Evolutionary conservation across 2,797 vertebrate species (phyloP).

Genomic region (Gymnodraco acuticeps): DNA sequence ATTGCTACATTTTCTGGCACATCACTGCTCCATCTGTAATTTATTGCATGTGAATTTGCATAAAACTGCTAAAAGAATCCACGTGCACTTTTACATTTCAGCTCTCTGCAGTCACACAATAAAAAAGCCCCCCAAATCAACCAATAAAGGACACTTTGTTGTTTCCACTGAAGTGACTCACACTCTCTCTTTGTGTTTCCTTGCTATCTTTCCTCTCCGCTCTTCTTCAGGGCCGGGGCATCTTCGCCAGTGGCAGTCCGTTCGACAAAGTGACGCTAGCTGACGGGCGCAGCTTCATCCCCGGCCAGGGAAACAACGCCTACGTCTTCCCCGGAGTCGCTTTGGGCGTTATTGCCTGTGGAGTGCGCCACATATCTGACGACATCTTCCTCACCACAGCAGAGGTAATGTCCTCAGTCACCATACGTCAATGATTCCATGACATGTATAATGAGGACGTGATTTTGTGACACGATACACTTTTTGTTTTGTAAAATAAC

Average conservation of each 20-base stretch:
- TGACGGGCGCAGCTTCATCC: slow-evolving; percentile 92
- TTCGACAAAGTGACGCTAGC: slow-evolving; percentile 93
- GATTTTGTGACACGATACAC: neutral
- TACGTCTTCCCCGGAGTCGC: slow-evolving; percentile 98
- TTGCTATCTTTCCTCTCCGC: neutral
- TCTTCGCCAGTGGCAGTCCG: slow-evolving; percentile 97
- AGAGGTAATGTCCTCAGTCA: slow-evolving; percentile 84
- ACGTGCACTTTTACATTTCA: no score
- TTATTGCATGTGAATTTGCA: neutral
- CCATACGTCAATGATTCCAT: neutral
- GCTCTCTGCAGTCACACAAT: no score
- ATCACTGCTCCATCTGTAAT: neutral
- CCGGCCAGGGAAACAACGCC: slow-evolving; percentile 97
- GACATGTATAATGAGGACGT: neutral
- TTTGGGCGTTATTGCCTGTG: slow-evolving; percentile 91
- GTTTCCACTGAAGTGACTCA: no score
- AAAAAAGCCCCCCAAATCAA: no score
- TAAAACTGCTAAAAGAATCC: neutral
- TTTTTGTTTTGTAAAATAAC: neutral
- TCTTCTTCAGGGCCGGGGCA: slow-evolving; percentile 89
- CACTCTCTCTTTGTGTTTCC: neutral
- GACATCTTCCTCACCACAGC: slow-evolving; percentile 97
- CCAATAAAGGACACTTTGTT: no score
- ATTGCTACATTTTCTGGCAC: neutral
- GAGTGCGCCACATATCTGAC: slow-evolving; percentile 94